Percentiles rank a stretch among this genome's conserved stretches.
Conservation (phyloP, 2,888 invertebrate species). For the Thecocarcelia acutangulata region DNA sequence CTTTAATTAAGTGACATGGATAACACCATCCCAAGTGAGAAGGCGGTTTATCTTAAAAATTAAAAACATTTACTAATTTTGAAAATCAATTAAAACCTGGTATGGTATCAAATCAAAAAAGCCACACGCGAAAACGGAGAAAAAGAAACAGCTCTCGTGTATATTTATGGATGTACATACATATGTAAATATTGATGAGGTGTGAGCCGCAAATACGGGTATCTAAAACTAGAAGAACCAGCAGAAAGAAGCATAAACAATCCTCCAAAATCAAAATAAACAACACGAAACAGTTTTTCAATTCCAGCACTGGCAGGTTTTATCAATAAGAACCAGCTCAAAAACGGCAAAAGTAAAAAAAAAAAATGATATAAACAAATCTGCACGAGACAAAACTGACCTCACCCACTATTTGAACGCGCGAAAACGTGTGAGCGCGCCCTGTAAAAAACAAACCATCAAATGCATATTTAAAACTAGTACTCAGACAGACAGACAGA, state of each 20-base stretch:
- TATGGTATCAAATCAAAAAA: too few relatives aligned
- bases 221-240: not conserved
- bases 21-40: too few relatives aligned
- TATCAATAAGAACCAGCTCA: conserved; percentile 40
- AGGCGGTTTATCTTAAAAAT: too few relatives aligned
- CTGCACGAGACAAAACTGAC: conserved; percentile 74
- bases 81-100: too few relatives aligned
- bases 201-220: too few relatives aligned
- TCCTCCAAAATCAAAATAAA: conserved; percentile 23
- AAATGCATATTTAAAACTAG: conserved; percentile 45
- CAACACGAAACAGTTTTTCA: conserved; percentile 11
- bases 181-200: too few relatives aligned
- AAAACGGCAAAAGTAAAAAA: not conserved
- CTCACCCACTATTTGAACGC: conserved; percentile 78
- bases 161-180: conserved; percentile 5
- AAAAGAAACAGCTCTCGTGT: too few relatives aligned
- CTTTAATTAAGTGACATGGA: too few relatives aligned
- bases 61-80: too few relatives aligned
- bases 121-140: not conserved
- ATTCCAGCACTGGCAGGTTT: conserved; percentile 35
- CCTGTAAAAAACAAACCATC: conserved; percentile 42
- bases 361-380: conserved; percentile 23
- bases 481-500: conserved; percentile 29
- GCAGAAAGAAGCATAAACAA: not conserved
- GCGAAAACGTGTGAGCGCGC: conserved; percentile 55